Percentiles rank a stretch among this genome's conserved stretches.
Evolutionary conservation across 2,797 vertebrate genomes (phyloP).

Genomic region (Hydrocynus forskahlii): DNA sequence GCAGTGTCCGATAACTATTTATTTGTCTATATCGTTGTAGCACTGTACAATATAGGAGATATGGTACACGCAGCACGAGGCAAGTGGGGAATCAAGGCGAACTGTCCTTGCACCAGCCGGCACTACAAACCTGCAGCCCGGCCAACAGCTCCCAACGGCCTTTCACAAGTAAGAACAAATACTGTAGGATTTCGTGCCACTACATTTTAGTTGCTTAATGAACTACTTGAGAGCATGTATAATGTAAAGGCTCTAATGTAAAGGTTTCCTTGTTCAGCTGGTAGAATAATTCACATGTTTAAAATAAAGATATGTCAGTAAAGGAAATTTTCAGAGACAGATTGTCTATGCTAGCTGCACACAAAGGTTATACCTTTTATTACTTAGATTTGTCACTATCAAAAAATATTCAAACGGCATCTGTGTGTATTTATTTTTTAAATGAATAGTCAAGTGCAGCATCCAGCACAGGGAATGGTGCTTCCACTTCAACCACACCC

Average conservation of each 20-base stretch:
- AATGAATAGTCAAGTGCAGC: conserved; percentile 73
- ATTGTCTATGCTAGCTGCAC: too few species aligned
- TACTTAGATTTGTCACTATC: too few species aligned
- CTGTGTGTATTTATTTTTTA: conserved; percentile 4
- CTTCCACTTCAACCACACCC: conserved; percentile 65
- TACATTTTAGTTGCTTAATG: neutral
- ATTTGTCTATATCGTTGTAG: conserved; percentile 67
- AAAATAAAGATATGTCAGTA: too few species aligned
- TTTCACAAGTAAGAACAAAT: conserved; percentile 88
- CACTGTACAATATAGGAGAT: conserved; percentile 98
- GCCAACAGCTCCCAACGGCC: conserved; percentile 92
- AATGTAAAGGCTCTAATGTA: too few species aligned
- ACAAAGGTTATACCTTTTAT: too few species aligned
- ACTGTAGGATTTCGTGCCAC: too few species aligned
- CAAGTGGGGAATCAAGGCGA: conserved; percentile 99
- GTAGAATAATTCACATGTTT: too few species aligned
- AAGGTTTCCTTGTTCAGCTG: too few species aligned
- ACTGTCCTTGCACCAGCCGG: conserved; percentile 95
- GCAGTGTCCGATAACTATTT: conserved; percentile 9
- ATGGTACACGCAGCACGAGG: conserved; percentile 98
- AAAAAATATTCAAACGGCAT: too few species aligned
- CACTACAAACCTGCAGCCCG: conserved; percentile 91
- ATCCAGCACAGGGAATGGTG: conserved; percentile 60
- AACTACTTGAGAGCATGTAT: conserved; percentile 6
- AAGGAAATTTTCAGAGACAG: too few species aligned